phyloP scores from a whole-genome alignment of 2,113 vertebrate genomes.

The Scatophagus argus region DNA sequence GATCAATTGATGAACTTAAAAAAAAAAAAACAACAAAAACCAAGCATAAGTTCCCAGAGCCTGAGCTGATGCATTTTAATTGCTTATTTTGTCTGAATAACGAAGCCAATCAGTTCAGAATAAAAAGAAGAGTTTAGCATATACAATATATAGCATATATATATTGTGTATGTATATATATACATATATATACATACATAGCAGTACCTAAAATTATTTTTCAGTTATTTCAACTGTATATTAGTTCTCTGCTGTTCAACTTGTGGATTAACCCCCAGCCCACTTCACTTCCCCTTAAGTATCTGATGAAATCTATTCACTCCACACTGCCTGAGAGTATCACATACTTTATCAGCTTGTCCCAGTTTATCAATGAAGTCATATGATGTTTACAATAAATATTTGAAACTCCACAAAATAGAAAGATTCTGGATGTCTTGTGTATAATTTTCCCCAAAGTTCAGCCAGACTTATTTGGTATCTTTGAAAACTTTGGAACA shows the following conservation, averaged over 20 bases:
- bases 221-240: background rate
- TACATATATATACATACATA: no score
- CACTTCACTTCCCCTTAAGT: background rate
- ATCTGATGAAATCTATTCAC: background rate
- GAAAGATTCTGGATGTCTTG: background rate
- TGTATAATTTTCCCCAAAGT: conserved; percentile 2
- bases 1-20: no score
- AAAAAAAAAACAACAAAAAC: no score
- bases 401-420: background rate
- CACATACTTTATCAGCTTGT: background rate
- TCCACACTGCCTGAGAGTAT: background rate
- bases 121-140: no score
- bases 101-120: background rate
- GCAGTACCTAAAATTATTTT: no score
- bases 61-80: no score
- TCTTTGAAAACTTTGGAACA: conserved; percentile 9
- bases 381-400: background rate
- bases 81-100: no score
- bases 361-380: background rate
- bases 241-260: background rate
- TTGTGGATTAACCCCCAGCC: background rate
- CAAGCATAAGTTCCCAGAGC: no score
- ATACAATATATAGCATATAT: no score
- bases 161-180: no score
- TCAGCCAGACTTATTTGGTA: background rate